phyloP scores from a whole-genome alignment of 2,113 vertebrate species.

The Nerophis lumbriciformis region DNA sequence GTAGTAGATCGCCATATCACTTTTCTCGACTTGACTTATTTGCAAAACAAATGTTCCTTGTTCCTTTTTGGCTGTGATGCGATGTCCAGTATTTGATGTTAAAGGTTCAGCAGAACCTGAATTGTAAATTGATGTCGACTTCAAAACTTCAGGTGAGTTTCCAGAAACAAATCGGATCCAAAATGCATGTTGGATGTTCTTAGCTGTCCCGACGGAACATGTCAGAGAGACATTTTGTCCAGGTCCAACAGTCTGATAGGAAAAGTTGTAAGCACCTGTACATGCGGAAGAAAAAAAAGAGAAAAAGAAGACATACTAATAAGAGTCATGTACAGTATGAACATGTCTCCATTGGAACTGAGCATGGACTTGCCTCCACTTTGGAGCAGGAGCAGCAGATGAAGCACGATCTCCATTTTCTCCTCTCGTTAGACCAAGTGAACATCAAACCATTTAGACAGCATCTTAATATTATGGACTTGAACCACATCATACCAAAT shows the following conservation, averaged over 20 bases:
- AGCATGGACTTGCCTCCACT: slow-evolving; percentile 2
- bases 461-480: background rate
- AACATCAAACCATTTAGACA: background rate
- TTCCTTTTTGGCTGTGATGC: background rate
- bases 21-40: slow-evolving; percentile 10
- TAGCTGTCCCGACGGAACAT: no score
- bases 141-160: slow-evolving; percentile 10
- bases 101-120: rapidly evolving
- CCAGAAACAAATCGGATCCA: slow-evolving; percentile 35
- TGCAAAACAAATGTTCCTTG: slow-evolving; percentile 15
- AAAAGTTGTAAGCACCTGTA: background rate
- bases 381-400: background rate
- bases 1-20: slow-evolving; percentile 30
- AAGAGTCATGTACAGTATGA: background rate
- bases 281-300: slow-evolving; percentile 16
- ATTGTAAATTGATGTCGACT: background rate
- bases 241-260: slow-evolving; percentile 1
- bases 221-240: slow-evolving; percentile 21
- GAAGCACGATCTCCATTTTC: slow-evolving; percentile 7
- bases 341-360: no score
- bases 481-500: slow-evolving; percentile 7
- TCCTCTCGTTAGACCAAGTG: background rate
- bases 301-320: background rate
- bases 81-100: rapidly evolving
- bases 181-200: no score